Conservation (phyloP, 1,140 invertebrate species). For the Zaprionus tsacasi region DNA sequence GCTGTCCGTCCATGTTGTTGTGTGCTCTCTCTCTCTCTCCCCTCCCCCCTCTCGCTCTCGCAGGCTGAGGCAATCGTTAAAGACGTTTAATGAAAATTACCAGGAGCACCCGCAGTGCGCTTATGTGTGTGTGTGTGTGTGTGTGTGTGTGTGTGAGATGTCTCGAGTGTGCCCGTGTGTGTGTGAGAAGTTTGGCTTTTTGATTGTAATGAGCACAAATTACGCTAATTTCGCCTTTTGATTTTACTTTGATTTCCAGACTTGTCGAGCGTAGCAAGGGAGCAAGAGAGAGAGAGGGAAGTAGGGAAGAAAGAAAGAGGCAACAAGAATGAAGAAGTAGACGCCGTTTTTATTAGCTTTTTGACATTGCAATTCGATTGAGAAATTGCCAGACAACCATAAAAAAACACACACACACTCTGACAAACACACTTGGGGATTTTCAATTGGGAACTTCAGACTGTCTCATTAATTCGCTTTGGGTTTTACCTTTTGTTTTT, state of each 20-base stretch:
- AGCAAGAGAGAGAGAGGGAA: not conserved
- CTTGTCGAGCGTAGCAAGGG: not conserved
- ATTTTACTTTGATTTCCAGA: constrained; percentile 26
- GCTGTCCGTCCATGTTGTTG: constrained; percentile 12
- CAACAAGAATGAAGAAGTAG: not conserved
- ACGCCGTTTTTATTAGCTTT: constrained; percentile 27
- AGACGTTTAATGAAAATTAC: constrained; percentile 59
- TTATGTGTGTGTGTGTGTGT: constrained; percentile 11
- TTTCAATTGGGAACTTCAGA: not conserved
- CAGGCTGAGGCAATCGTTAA: constrained; percentile 31
- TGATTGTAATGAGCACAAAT: constrained; percentile 70
- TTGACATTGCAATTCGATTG: constrained; percentile 54
- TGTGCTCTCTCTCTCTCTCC: too few species aligned
- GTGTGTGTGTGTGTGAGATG: not conserved
- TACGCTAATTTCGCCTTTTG: constrained; percentile 58
- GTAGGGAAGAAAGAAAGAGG: not conserved
- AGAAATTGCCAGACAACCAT: constrained; percentile 22
- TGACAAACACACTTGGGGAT: not conserved
- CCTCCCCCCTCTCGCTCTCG: not conserved
- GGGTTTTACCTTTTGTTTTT: constrained; percentile 65
- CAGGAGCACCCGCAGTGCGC: constrained; percentile 21
- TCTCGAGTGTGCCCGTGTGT: constrained; percentile 10
- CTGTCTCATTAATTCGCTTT: constrained; percentile 14
- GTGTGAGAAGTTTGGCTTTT: constrained; percentile 23
- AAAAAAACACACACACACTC: not conserved